Base-by-base conservation (phyloP, 2,888 invertebrate species). In the Rotaria sp. region DNA sequence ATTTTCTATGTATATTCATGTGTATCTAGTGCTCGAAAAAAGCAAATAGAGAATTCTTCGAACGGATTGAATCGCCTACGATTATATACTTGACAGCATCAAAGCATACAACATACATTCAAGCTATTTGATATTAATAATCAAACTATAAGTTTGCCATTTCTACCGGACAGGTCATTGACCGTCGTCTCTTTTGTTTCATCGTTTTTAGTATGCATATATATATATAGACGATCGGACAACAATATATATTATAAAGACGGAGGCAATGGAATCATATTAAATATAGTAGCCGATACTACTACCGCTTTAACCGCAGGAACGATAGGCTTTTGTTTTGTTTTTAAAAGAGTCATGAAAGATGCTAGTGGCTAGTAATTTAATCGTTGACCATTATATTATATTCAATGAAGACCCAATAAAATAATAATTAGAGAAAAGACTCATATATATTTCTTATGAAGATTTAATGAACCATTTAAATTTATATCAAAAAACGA, bases 1-100 rank as follows among this genome's bases (percentile, higher is more conserved):
- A 67, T 35, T 1, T 67, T 67, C 67, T 21, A 21, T 21, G 8
- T 18, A 13, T 67, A 67, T 67, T 10, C 18, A 18, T 67, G 18
- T 30, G 35, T 67, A 5, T 67, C 18, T 67, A 67, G 15, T 15
- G 21, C 35, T 67, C 35, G 67, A 35, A 67, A 67, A 67, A 67
- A 67, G 67, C 18, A 67, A 67, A 67, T 67, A 67, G 8, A 67
- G 18, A 67, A 67, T 18, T 67, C 35, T 38, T 67, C 67, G 67
- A 67, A 38, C 67, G 67, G 18, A 67, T 67, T 5, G 35, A 67
- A 67, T 67, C 67, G 67, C 35, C 35, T 67, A 35, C 67, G 67
- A 67, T 67, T 67, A 67, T 67, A 67, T 35, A 67, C 67, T 67
- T 67, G 67, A 67, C 67, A 67, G 67, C 67, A 67, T 67, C 67